Conservation (phyloP, 2,888 invertebrate genomes). For the Leucania comma region DNA sequence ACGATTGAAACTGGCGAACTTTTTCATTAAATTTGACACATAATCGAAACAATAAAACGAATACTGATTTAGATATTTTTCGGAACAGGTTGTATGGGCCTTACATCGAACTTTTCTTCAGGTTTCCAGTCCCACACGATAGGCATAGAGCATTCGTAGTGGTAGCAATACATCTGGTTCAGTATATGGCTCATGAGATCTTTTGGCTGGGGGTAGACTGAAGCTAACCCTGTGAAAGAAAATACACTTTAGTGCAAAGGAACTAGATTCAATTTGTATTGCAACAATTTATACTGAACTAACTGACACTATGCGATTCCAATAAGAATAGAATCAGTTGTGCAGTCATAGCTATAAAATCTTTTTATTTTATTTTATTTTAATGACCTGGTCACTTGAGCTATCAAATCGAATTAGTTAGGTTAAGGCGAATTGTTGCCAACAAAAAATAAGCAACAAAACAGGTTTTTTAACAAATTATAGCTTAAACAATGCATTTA, state of each 20-base stretch:
- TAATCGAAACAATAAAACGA: conserved; percentile 55
- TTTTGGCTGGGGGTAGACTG: conserved; percentile 96
- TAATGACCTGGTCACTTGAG: no score
- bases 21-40: conserved; percentile 53
- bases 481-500: no score
- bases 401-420: no score
- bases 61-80: conserved; percentile 85
- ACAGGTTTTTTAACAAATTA: no score
- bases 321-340: no score
- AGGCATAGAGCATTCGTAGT: conserved; percentile 95
- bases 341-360: no score
- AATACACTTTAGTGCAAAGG: conserved; percentile 2
- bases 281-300: neutral
- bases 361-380: no score
- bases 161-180: conserved; percentile 94
- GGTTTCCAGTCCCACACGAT: conserved; percentile 92
- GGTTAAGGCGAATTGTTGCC: no score
- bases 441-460: no score
- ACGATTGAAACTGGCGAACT: conserved; percentile 42
- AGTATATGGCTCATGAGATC: conserved; percentile 93
- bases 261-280: neutral
- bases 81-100: conserved; percentile 86
- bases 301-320: neutral
- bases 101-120: conserved; percentile 85
- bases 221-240: conserved; percentile 92